Percentiles rank a stretch among this genome's conserved stretches.
phyloP scores from a whole-genome alignment of 2,113 vertebrate species.

The Oplegnathus fasciatus region DNA sequence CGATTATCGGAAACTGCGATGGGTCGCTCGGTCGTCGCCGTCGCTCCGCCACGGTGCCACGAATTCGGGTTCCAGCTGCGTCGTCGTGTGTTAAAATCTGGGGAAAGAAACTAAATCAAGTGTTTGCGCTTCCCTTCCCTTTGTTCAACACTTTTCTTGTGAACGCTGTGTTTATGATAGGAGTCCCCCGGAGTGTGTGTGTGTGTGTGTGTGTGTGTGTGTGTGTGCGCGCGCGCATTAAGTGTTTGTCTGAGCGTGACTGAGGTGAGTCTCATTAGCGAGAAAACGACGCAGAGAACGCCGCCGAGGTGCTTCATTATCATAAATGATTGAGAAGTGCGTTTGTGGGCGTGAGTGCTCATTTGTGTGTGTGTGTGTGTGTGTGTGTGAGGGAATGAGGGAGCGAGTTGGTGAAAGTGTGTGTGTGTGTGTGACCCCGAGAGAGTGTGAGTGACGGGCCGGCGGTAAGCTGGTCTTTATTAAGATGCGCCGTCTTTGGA shows the following conservation, averaged over 20 bases:
- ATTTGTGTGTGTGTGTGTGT: conserved; percentile 22
- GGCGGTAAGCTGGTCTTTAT: conserved; percentile 79
- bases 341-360: conserved; percentile 21
- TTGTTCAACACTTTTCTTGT: conserved; percentile 32
- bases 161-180: conserved; percentile 30
- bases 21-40: not conserved
- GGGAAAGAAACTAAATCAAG: conserved; percentile 16
- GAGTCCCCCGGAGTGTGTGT: conserved; percentile 20
- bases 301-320: conserved; percentile 65
- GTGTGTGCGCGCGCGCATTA: conserved; percentile 32
- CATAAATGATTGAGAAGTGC: conserved; percentile 52
- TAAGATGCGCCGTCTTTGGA: conserved; percentile 67
- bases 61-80: not conserved
- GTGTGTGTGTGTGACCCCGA: conserved; percentile 37
- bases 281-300: conserved; percentile 34
- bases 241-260: conserved; percentile 44
- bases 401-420: conserved; percentile 4
- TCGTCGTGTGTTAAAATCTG: not conserved
- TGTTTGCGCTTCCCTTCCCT: conserved; percentile 13
- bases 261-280: conserved; percentile 75
- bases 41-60: not conserved
- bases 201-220: conserved; percentile 42
- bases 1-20: not conserved
- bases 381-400: not conserved
- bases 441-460: conserved; percentile 46